Base-by-base conservation (phyloP, 2,888 invertebrate genomes). In the Sabatieria punctata region DNA sequence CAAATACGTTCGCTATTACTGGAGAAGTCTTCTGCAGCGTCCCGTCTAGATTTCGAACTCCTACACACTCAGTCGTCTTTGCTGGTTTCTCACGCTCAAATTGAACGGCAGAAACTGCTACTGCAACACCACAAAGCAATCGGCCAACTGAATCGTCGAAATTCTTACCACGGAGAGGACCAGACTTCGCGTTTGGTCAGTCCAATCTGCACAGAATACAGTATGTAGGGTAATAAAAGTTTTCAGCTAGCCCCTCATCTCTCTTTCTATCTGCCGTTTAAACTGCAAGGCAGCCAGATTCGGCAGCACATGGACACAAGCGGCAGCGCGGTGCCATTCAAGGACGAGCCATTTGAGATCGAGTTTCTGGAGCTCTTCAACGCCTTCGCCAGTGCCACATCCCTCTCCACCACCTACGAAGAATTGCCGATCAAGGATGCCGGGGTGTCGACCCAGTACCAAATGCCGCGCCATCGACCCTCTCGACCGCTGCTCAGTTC, bases 181-280 rank as follows among this genome's bases (percentile, higher is more conserved):
- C 36, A 30, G 51, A 40, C 49, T 52, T 36, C 3, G 40, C 37
- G 18, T 15, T 41, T 35, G 6, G 21, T 19, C 19, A 18, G 23
- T 27, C 4, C n/a, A 19, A 26, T 36, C 23, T 19, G 11, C 21
- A 23, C 25, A 13, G n/a, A n/a, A 37, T 47, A n/a, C 13, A 27
- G n/a, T 33, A 19, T 47, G 6, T 18, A 6, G 4, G 15, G 13
- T 23, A 21, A 13, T 15, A 46, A 45, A 26, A 8, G 26, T 23
- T 35, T 49, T 44, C 33, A 57, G 55, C 49, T 51, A 13, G 52
- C 58, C 18, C 51, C 53, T 15, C 51, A 55, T 18, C 47, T 62
- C 13, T 56, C 51, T 47, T 58, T 60, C 47, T 58, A 56, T 45
- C 48, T 61, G 25, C 61, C 63, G 4, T 54, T 63, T 46, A 58